These are phyloP conservation scores for Eristalis tenax DNA, from an alignment of 2,888 invertebrate species.

Conservation along the genomic window DNA sequence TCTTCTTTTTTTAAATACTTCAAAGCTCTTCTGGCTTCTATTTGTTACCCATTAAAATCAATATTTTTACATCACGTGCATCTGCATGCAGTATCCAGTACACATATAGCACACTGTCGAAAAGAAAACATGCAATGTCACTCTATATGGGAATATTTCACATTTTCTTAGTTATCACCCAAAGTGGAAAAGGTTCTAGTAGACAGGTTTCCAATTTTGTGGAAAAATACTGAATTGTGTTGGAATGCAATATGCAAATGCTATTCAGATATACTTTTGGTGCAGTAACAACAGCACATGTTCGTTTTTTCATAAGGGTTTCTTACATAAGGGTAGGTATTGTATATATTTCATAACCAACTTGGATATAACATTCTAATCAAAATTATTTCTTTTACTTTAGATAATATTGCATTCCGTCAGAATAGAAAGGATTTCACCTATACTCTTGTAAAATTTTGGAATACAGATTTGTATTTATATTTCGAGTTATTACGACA, in stretches of 20 bases:
- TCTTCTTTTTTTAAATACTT: neutral
- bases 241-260: constrained; percentile 47
- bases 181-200: constrained; percentile 17
- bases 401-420: too few species aligned
- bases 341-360: too few species aligned
- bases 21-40: neutral
- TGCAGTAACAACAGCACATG: constrained; percentile 1
- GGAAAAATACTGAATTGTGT: constrained; percentile 45
- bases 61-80: neutral
- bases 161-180: neutral
- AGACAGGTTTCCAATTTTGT: constrained; percentile 60
- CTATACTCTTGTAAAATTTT: too few species aligned
- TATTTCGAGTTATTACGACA: too few species aligned
- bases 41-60: neutral
- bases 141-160: constrained; percentile 5
- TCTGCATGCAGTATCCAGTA: neutral
- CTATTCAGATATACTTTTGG: constrained; percentile 10
- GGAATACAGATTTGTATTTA: too few species aligned
- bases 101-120: neutral
- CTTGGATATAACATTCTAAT: too few species aligned
- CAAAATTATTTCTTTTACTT: too few species aligned
- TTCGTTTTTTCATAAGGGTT: neutral
- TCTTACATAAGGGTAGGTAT: too few species aligned
- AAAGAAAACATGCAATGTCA: neutral
- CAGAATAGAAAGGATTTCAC: too few species aligned